Evolutionary conservation across 2,888 invertebrate species (phyloP).

Genomic region (Chaitophorus viminalis): DNA sequence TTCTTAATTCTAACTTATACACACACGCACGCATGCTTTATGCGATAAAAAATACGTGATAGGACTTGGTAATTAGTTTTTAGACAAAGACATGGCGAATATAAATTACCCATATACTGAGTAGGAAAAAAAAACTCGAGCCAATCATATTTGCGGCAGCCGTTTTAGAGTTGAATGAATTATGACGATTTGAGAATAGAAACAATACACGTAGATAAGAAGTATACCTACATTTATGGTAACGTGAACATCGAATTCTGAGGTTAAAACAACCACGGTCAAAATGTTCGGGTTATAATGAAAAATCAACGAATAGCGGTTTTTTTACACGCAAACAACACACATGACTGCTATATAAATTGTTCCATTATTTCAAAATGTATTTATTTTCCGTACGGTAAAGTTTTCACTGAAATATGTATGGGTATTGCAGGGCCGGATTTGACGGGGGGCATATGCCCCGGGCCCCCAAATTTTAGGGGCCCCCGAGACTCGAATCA

Average conservation of each 20-base stretch:
- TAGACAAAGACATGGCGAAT: slow-evolving; percentile 10
- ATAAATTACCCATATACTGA: background rate
- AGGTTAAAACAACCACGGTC: background rate
- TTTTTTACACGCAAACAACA: too few relatives aligned
- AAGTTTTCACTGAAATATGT: too few relatives aligned
- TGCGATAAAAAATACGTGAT: slow-evolving; percentile 12
- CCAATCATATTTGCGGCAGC: background rate
- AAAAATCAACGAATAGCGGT: too few relatives aligned
- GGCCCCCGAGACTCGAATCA: too few relatives aligned
- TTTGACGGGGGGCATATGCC: too few relatives aligned
- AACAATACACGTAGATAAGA: too few relatives aligned
- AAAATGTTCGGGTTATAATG: too few relatives aligned
- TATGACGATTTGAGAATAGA: background rate
- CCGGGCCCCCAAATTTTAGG: too few relatives aligned
- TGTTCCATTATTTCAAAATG: too few relatives aligned
- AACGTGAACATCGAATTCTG: background rate
- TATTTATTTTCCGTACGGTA: too few relatives aligned
- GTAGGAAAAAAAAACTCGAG: background rate
- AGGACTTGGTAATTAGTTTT: slow-evolving; percentile 11
- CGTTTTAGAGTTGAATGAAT: background rate
- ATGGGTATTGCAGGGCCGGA: too few relatives aligned
- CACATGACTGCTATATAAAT: too few relatives aligned
- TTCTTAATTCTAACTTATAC: background rate
- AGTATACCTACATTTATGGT: background rate
- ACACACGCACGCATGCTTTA: background rate